A percentile compares a stretch with the other conserved stretches of the same genome.
These are phyloP conservation scores for Tetragnatha versicolor DNA, from an alignment of 1,140 invertebrate genomes.

Conservation along the genomic window DNA sequence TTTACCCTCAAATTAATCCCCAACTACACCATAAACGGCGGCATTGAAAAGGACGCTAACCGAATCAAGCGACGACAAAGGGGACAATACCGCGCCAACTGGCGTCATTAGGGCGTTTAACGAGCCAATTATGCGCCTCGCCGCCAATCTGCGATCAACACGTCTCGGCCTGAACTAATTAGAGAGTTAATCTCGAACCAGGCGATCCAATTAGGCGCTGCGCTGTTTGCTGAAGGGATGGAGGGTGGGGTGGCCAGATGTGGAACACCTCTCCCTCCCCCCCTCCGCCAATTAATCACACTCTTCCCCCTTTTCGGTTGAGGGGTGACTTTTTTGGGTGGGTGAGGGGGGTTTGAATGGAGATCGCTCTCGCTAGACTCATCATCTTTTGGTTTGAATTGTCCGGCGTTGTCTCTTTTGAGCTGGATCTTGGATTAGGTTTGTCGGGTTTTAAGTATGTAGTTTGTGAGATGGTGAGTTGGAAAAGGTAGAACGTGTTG, in stretches of 20 bases:
- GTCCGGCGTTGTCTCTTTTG: too few species aligned
- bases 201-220: slow-evolving; percentile 18
- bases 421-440: too few species aligned
- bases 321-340: too few species aligned
- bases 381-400: too few species aligned
- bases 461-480: too few species aligned
- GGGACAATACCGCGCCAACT: slow-evolving; percentile 17
- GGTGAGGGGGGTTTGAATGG: too few species aligned
- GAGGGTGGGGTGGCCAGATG: background rate
- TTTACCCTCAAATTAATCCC: slow-evolving; percentile 11
- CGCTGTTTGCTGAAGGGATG: slow-evolving; percentile 26
- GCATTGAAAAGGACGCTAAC: background rate
- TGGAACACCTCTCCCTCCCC: background rate
- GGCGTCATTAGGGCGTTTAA: slow-evolving; percentile 31
- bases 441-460: too few species aligned
- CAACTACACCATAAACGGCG: slow-evolving; percentile 4
- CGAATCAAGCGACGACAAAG: background rate
- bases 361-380: too few species aligned
- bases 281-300: slow-evolving; percentile 26
- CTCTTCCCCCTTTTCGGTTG: background rate
- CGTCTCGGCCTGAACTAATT: slow-evolving; percentile 28
- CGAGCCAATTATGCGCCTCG: slow-evolving; percentile 29
- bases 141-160: slow-evolving; percentile 22
- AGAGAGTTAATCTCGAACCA: slow-evolving; percentile 25
- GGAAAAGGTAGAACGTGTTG: too few species aligned